phyloP scores from a whole-genome alignment of 2,888 invertebrate species.

The Drosophila melanocephala region DNA sequence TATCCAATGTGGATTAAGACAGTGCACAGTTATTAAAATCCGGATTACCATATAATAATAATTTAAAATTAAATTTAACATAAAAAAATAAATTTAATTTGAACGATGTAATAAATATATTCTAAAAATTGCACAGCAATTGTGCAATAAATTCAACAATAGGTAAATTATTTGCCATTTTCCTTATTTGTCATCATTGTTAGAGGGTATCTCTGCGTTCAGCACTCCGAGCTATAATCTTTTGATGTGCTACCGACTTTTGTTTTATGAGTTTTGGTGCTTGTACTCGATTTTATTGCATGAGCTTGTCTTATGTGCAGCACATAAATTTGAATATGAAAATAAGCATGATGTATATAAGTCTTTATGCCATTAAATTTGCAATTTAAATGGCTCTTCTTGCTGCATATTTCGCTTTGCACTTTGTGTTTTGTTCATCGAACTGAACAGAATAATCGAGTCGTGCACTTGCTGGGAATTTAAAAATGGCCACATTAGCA shows the following conservation, averaged over 20 bases:
- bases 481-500: slow-evolving; percentile 47
- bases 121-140: not conserved
- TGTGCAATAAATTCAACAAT: not conserved
- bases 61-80: not conserved
- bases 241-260: slow-evolving; percentile 9
- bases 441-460: slow-evolving; percentile 9
- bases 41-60: not conserved
- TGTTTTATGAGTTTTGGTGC: slow-evolving; percentile 58
- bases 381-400: slow-evolving; percentile 8
- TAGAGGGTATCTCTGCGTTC: slow-evolving; percentile 19
- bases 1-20: fast-evolving
- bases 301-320: slow-evolving; percentile 65
- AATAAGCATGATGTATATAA: not conserved
- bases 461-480: slow-evolving; percentile 28
- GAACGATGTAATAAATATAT: not conserved
- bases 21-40: not conserved
- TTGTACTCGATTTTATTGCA: slow-evolving; percentile 55
- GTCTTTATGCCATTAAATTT: slow-evolving; percentile 20
- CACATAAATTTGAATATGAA: slow-evolving; percentile 55
- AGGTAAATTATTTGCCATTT: not conserved
- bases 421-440: slow-evolving; percentile 10
- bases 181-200: not conserved
- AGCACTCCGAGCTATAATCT: not conserved
- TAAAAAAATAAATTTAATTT: not conserved
- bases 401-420: slow-evolving; percentile 25